Conservation (phyloP, 2,113 vertebrate genomes). For the Emydura subglobosa region DNA sequence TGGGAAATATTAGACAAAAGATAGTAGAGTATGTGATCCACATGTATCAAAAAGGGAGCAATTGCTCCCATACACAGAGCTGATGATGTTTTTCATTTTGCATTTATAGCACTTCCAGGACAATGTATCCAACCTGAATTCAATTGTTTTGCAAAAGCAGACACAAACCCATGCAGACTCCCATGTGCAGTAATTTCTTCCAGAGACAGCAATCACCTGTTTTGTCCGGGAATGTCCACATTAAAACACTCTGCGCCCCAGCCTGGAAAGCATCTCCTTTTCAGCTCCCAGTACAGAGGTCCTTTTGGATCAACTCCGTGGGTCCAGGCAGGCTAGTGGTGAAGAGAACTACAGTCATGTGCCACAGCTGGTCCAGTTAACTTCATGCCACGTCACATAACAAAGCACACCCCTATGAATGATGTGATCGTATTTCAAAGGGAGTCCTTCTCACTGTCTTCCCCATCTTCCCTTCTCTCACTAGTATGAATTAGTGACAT, state of each 20-base stretch:
- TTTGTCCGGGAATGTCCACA: constrained; percentile 28
- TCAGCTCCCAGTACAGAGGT: constrained; percentile 30
- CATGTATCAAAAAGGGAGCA: background rate
- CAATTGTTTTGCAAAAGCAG: constrained; percentile 4
- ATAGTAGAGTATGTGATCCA: background rate
- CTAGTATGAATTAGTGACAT: background rate
- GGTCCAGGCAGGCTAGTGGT: background rate
- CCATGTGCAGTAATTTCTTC: constrained; percentile 44
- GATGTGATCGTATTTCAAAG: background rate
- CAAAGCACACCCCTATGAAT: background rate
- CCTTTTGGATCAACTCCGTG: constrained; percentile 17
- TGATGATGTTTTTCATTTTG: background rate
- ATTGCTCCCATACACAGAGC: background rate
- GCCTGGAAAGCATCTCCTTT: constrained; percentile 22
- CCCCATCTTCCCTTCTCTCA: background rate
- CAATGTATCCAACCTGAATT: background rate
- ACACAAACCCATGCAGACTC: constrained; percentile 18
- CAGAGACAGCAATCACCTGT: constrained; percentile 49
- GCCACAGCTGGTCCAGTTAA: background rate
- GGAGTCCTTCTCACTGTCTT: background rate
- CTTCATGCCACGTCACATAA: background rate
- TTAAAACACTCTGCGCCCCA: constrained; percentile 41
- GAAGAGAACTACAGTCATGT: background rate
- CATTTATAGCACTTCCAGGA: background rate
- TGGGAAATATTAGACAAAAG: background rate